Evolutionary conservation across 1,140 invertebrate species (phyloP).

Genomic region (Plutomurus gul): DNA sequence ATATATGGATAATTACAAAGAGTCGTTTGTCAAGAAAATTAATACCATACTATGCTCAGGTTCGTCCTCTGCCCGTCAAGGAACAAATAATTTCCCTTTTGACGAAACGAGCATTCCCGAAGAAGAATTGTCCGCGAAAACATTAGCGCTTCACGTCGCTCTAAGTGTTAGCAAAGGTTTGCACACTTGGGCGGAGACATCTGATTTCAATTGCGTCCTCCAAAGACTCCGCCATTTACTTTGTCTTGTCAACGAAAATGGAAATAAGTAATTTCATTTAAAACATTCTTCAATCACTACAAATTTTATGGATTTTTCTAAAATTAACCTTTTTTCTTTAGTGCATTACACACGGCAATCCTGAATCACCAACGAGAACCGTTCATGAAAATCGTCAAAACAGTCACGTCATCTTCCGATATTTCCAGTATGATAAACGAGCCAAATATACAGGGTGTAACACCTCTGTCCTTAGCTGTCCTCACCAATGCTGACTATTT

Average conservation of each 20-base stretch:
- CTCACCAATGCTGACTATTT: conserved; percentile 33
- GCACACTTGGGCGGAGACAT: conserved; percentile 52
- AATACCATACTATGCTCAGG: not conserved
- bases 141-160: conserved; percentile 44
- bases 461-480: conserved; percentile 43
- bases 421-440: conserved; percentile 42
- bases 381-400: conserved; percentile 45
- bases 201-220: conserved; percentile 45
- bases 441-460: conserved; percentile 40
- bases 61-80: conserved; percentile 44
- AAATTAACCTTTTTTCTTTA: conserved; percentile 26
- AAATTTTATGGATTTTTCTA: not conserved
- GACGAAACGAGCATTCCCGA: not conserved
- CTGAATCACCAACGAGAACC: conserved; percentile 46
- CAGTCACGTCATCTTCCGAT: conserved; percentile 40
- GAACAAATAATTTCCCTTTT: conserved; percentile 46
- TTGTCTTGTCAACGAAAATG: conserved; percentile 49
- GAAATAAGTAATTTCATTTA: conserved; percentile 45
- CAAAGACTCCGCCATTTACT: conserved; percentile 49
- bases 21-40: not conserved
- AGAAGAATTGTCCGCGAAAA: not conserved
- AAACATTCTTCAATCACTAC: not conserved
- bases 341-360: conserved; percentile 50
- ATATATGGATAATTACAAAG: not conserved
- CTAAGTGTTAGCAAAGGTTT: conserved; percentile 48